Evolutionary conservation across 2,888 invertebrate genomes (phyloP).

Genomic region (Patella caerulea): DNA sequence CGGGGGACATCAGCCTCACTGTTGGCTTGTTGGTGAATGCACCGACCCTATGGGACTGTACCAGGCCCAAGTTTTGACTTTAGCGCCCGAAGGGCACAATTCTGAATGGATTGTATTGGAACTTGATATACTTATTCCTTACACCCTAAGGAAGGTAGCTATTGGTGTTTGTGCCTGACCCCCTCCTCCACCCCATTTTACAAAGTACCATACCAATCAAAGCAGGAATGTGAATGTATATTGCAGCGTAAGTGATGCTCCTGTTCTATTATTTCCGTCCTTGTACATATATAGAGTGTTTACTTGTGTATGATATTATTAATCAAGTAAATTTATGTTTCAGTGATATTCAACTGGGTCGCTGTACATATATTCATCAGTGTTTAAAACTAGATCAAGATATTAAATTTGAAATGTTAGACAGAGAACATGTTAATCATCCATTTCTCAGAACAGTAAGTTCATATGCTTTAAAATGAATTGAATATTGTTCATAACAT

Average conservation of each 20-base stretch:
- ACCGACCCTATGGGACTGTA: too few relatives aligned
- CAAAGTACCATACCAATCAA: too few relatives aligned
- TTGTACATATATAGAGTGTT: background rate
- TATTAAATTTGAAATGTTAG: constrained; percentile 75
- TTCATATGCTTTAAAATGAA: constrained; percentile 22
- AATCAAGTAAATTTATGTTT: constrained; percentile 22
- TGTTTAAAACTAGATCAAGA: constrained; percentile 94
- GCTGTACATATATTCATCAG: constrained; percentile 93
- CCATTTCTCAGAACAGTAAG: constrained; percentile 83
- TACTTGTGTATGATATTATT: background rate
- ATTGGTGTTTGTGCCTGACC: too few relatives aligned
- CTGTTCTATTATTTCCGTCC: background rate
- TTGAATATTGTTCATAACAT: background rate
- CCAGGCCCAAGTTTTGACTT: too few relatives aligned
- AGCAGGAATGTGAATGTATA: too few relatives aligned
- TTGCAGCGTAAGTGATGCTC: background rate
- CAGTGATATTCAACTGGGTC: constrained; percentile 83
- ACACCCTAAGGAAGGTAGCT: too few relatives aligned
- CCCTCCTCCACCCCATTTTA: too few relatives aligned
- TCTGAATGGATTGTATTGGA: too few relatives aligned
- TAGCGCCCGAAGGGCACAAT: too few relatives aligned
- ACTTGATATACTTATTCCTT: too few relatives aligned
- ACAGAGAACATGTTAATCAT: constrained; percentile 78
- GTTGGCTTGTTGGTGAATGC: too few relatives aligned
- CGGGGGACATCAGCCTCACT: too few relatives aligned